Conservation (phyloP, 1,140 invertebrate species). For the Himalopsyche phryganea region DNA sequence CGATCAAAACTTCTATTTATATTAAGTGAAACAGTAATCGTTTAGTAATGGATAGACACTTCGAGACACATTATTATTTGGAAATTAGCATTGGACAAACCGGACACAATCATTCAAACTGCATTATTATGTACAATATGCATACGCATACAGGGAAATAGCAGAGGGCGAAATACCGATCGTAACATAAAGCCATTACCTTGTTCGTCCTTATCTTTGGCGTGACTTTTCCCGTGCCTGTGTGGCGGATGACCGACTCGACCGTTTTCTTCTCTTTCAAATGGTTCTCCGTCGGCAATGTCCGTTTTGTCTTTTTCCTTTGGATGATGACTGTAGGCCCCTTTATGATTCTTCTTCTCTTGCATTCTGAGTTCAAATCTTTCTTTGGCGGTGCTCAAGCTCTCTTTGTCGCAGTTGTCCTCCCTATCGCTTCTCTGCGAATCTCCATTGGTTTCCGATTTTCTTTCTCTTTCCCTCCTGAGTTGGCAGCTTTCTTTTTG, state of each 20-base stretch:
- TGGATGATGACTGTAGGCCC: conserved; percentile 5
- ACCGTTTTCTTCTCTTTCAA: conserved; percentile 16
- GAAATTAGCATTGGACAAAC: too few relatives aligned
- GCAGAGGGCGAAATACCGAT: not conserved
- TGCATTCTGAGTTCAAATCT: conserved; percentile 14
- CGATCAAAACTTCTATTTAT: too few relatives aligned
- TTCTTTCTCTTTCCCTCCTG: conserved; percentile 1
- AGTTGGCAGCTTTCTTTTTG: not conserved
- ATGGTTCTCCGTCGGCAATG: conserved; percentile 12
- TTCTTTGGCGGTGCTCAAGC: conserved; percentile 9
- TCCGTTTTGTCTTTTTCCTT: conserved; percentile 6
- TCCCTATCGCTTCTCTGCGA: conserved; percentile 17
- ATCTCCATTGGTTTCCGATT: conserved; percentile 1
- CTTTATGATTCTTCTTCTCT: conserved; percentile 13
- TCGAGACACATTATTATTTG: too few relatives aligned
- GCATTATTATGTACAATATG: too few relatives aligned
- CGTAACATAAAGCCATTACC: conserved; percentile 11
- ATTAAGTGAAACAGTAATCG: too few relatives aligned
- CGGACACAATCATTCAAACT: too few relatives aligned
- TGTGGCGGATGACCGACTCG: conserved; percentile 14
- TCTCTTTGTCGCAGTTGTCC: conserved; percentile 20
- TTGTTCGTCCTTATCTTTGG: conserved; percentile 33
- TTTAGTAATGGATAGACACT: too few relatives aligned
- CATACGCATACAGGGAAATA: not conserved
- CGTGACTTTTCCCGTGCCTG: conserved; percentile 15